Evolutionary conservation across 2,888 invertebrate species (phyloP).

Genomic region (Eristalinus sepulchralis): DNA sequence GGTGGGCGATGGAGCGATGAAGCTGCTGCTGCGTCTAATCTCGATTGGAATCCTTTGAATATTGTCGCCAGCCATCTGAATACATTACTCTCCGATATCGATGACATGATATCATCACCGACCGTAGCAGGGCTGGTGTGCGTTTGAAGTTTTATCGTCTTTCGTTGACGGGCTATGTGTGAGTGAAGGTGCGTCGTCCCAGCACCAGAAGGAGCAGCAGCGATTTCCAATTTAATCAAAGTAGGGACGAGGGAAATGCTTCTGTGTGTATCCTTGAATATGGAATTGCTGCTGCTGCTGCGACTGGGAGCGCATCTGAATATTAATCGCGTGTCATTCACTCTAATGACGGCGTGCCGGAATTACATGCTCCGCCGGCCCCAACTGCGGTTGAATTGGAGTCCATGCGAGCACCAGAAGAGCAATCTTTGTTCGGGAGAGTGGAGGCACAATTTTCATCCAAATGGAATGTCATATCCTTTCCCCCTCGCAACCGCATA

Average conservation of each 20-base stretch:
- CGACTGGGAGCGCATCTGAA: conserved; percentile 39
- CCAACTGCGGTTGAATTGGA: background rate
- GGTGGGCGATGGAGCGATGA: background rate
- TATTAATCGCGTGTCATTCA: conserved; percentile 53
- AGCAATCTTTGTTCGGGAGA: background rate
- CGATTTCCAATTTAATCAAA: conserved; percentile 23
- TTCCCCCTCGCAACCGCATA: conserved; percentile 76
- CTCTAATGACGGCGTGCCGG: conserved; percentile 17
- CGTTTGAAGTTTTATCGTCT: conserved; percentile 48
- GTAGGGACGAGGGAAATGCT: background rate
- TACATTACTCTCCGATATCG: conserved; percentile 60
- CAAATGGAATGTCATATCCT: conserved; percentile 72
- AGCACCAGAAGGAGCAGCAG: background rate
- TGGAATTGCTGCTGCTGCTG: background rate
- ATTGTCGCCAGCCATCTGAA: conserved; percentile 66
- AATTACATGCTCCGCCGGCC: background rate
- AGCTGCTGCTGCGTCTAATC: conserved; percentile 42
- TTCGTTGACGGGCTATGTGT: conserved; percentile 36
- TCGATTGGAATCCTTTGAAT: conserved; percentile 67
- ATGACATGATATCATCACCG: conserved; percentile 58
- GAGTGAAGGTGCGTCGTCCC: background rate
- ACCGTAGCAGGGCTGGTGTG: background rate
- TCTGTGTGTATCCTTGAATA: background rate
- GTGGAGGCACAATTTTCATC: no score
- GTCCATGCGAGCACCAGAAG: background rate